Evolutionary conservation across 2,797 vertebrate genomes (phyloP), one percentile per base, ranked within the genome.

Genomic region (Rhodeus uyekii): DNA sequence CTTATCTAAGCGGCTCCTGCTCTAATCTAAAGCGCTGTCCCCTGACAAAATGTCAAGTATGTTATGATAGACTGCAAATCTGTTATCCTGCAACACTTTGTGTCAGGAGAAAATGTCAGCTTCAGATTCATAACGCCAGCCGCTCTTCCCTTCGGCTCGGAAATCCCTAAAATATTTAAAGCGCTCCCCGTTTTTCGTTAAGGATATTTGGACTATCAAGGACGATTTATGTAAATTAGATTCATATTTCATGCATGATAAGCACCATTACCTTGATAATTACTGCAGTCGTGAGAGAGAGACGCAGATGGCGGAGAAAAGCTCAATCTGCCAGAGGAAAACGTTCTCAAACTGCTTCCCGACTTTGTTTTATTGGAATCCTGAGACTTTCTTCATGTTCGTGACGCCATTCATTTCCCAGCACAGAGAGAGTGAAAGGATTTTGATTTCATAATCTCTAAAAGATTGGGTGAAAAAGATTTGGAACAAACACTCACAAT

Each of bases 41-140:
- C 32, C 44, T 84, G 68, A 80, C 88, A 88, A 91, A 91, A 90
- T 89, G 91, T 92, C 91, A 91, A 69, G 60, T 58, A 83, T 68
- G 60, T 60, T 24, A 84, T 92, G 90, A 91, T 90, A 90, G 87
- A 92, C 87, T 34, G 78, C 84, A 85, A 68, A 84, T 87, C 80
- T 79, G 89, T 91, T 88, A 91, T 80, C 55, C 8, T 42, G 60
- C 82, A 89, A 90, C 84, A 74, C 87, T 88, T 89, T 50, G 39
- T 85, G 86, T 92, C 88, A 85, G 84, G 83, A 89, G 81, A 58
- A 89, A 91, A 92, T 90, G 90, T 89, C 87, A 89, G 72, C 85
- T 86, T 87, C 87, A 86, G 85, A 90, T 90, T 90, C 80, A 90
- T 85, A 60, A 60, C 24, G 6, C n/a, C 53, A 58, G 10, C 53